phyloP scores from a whole-genome alignment of 1,140 invertebrate genomes.

The Orius laevigatus region DNA sequence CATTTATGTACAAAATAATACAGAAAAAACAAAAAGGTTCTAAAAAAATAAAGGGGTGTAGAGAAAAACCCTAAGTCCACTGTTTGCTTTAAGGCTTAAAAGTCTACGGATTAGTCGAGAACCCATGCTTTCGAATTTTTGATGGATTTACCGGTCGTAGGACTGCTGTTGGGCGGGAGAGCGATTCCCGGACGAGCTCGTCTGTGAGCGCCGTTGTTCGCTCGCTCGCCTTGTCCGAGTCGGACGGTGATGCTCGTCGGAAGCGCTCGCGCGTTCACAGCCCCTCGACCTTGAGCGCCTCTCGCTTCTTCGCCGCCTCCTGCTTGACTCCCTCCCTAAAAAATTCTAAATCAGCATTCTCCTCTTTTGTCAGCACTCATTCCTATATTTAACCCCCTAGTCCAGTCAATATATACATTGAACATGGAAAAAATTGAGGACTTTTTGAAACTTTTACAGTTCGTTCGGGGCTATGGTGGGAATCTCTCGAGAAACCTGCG shows the following conservation, averaged over 20 bases:
- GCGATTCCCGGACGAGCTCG: background rate
- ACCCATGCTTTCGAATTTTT: background rate
- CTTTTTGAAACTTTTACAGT: too few relatives aligned
- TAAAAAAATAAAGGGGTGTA: background rate
- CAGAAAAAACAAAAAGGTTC: background rate
- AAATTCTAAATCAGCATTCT: too few relatives aligned
- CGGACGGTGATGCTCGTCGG: background rate
- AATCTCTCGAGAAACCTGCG: too few relatives aligned
- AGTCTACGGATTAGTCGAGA: background rate
- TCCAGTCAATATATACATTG: too few relatives aligned
- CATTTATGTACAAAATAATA: background rate
- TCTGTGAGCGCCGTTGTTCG: conserved; percentile 9
- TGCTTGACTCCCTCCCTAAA: conserved; percentile 14
- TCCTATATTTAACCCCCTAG: too few relatives aligned
- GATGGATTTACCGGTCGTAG: background rate
- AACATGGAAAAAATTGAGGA: too few relatives aligned
- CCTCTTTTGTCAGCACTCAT: too few relatives aligned
- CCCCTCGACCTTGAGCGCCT: background rate
- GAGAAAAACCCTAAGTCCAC: too few relatives aligned
- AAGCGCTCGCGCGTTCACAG: background rate
- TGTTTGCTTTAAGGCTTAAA: too few relatives aligned
- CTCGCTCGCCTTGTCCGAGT: conserved; percentile 4
- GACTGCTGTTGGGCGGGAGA: conserved; percentile 1
- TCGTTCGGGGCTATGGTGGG: too few relatives aligned
- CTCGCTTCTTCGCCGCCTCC: conserved; percentile 11